phyloP scores from a whole-genome alignment of 2,113 vertebrate genomes.

The Stegastes partitus region DNA sequence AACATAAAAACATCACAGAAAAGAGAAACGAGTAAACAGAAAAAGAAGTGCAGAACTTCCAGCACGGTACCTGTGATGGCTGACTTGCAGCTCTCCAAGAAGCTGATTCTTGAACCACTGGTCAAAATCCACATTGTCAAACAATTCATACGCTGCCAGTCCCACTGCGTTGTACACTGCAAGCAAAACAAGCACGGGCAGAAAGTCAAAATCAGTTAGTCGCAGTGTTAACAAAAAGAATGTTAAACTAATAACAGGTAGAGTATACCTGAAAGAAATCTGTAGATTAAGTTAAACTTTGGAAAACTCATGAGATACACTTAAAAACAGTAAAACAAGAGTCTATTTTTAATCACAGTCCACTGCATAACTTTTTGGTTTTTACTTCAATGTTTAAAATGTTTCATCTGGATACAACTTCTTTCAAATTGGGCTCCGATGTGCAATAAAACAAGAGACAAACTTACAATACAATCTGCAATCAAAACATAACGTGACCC shows the following conservation, averaged over 20 bases:
- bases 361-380: too few species aligned
- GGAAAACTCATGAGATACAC: too few species aligned
- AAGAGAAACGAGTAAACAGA: not conserved
- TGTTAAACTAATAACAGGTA: too few species aligned
- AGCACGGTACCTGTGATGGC: constrained; percentile 90
- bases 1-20: not conserved
- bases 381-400: too few species aligned
- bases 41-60: not conserved
- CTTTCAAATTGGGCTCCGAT: too few species aligned
- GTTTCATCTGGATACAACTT: too few species aligned
- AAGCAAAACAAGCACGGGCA: constrained; percentile 48
- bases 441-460: not conserved
- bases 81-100: constrained; percentile 93
- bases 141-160: constrained; percentile 95
- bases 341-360: too few species aligned
- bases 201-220: not conserved
- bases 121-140: constrained; percentile 98
- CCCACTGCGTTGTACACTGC: constrained; percentile 97
- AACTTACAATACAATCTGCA: not conserved
- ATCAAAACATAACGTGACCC: not conserved
- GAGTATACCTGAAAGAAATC: too few species aligned
- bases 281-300: too few species aligned
- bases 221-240: not conserved
- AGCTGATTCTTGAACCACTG: constrained; percentile 98
- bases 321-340: too few species aligned